Base-by-base conservation (phyloP, 2,113 vertebrate species). In the Mesocricetus auratus region DNA sequence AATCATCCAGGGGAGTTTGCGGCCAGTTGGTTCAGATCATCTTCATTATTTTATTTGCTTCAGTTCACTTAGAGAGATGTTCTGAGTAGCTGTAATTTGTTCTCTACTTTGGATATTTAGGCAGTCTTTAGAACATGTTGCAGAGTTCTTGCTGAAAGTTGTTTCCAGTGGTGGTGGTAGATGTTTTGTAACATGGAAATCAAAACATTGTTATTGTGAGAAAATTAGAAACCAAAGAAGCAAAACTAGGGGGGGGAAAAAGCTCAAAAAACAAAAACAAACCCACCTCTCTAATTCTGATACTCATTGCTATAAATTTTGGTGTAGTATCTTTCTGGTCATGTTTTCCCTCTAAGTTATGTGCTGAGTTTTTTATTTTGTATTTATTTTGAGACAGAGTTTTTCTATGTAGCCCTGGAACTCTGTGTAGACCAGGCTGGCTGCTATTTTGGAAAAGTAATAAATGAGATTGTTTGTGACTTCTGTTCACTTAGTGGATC, bases 1-100 rank as follows among this genome's bases (percentile, higher is more conserved):
- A 74, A 24, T 42, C 10, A 69, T 24, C 47, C 31, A 53, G 21
- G 78, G 47, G 39, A 6, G 88, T 94, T 73, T 89, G 66, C 45
- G 71, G n/a, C 45, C 85, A 47, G 39, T n/a, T 83, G 79, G 58
- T 79, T 87, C 90, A 66, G 12, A 58, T 74, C 26, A 45, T 89
- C 39, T 73, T 79, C 31, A 74, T 83, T 64, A 89, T 91, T 94
- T 91, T 96, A 26, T 87, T 5, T 94, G 45, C 62, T 39, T 96
- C 66, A 47, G 1, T 90, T 94, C 42, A 31, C 45, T 50, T 96
- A 93, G 31, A 92, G 26, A 56, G 39, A 71, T 81, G 66, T 86
- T 91, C 56, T 85, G n/a, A 93, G 56, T 64, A 81, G 47, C 33
- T 94, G 10, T 75, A 86, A 53, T 77, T 92, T 96, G 93, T 68